A percentile compares a stretch with the other conserved stretches of the same genome.
Conservation (phyloP, 2,797 vertebrate species). For the Tokudaia tokunoshimensis region DNA sequence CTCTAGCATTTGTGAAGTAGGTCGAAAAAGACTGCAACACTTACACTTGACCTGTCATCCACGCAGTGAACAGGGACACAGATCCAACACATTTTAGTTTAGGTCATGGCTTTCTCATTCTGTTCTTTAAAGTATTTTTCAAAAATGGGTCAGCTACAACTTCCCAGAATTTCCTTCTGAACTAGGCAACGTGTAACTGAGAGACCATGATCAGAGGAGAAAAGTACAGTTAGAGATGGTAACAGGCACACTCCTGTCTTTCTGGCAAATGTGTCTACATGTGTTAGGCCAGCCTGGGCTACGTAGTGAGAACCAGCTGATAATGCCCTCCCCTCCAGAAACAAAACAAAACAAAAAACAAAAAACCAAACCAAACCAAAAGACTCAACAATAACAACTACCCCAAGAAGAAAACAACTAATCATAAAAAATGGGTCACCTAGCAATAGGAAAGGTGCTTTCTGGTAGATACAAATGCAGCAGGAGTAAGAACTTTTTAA, state of each 20-base stretch:
- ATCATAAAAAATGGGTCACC: conserved; percentile 6
- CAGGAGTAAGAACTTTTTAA: neutral
- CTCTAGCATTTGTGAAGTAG: conserved; percentile 23
- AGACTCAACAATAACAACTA: neutral
- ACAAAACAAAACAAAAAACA: neutral
- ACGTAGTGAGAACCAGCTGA: neutral
- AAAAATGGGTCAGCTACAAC: neutral
- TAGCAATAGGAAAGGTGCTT: neutral
- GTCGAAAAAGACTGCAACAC: neutral
- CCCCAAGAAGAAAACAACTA: neutral
- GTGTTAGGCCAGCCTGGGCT: neutral
- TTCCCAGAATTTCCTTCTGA: conserved; percentile 17
- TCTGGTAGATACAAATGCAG: neutral
- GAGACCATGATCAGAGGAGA: neutral
- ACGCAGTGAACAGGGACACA: neutral
- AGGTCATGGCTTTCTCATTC: conserved; percentile 9
- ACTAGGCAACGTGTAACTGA: neutral
- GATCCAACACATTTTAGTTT: neutral
- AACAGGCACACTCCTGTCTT: neutral
- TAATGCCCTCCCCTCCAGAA: neutral
- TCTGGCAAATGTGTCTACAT: neutral
- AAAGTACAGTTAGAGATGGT: neutral
- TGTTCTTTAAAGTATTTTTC: neutral
- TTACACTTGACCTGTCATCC: conserved; percentile 9
- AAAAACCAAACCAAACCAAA: no score